Evolutionary conservation across 1,140 invertebrate genomes (phyloP).

Genomic region (Drosophila pseudoananassae): DNA sequence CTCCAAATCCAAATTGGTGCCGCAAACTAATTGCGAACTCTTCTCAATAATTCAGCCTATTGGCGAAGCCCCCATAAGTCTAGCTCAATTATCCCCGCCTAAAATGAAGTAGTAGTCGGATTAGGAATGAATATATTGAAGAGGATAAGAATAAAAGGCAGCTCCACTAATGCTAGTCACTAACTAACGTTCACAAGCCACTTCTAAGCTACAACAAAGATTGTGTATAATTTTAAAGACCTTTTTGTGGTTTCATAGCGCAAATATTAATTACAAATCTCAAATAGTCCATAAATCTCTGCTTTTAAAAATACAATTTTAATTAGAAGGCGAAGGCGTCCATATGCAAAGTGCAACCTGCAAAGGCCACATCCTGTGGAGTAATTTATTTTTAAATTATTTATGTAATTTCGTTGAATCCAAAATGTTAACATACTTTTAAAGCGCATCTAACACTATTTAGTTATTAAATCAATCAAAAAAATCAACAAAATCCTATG

Average conservation of each 20-base stretch:
- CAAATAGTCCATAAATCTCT: constrained; percentile 52
- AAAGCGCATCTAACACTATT: constrained; percentile 59
- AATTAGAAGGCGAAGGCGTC: constrained; percentile 41
- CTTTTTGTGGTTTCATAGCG: constrained; percentile 44
- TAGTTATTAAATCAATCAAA: constrained; percentile 54
- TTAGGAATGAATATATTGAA: constrained; percentile 1
- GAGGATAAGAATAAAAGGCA: background rate
- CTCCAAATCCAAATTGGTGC: constrained; percentile 28
- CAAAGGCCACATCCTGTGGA: constrained; percentile 39
- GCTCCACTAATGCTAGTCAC: constrained; percentile 45
- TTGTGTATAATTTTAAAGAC: constrained; percentile 35
- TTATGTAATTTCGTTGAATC: constrained; percentile 60
- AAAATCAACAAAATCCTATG: constrained; percentile 30
- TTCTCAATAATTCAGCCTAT: constrained; percentile 30
- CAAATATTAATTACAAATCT: constrained; percentile 24
- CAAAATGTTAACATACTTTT: constrained; percentile 75
- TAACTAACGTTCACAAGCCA: constrained; percentile 17
- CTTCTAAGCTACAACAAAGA: constrained; percentile 26
- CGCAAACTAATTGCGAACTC: constrained; percentile 20
- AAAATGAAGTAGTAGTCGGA: constrained; percentile 13
- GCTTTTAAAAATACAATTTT: constrained; percentile 56
- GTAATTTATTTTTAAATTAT: constrained; percentile 70
- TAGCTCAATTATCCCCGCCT: constrained; percentile 56
- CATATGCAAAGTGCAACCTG: background rate
- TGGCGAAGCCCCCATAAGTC: constrained; percentile 38